Conservation (phyloP, 92 coral and sea anemone genomes). For the Anthopleura xanthogrammica region DNA sequence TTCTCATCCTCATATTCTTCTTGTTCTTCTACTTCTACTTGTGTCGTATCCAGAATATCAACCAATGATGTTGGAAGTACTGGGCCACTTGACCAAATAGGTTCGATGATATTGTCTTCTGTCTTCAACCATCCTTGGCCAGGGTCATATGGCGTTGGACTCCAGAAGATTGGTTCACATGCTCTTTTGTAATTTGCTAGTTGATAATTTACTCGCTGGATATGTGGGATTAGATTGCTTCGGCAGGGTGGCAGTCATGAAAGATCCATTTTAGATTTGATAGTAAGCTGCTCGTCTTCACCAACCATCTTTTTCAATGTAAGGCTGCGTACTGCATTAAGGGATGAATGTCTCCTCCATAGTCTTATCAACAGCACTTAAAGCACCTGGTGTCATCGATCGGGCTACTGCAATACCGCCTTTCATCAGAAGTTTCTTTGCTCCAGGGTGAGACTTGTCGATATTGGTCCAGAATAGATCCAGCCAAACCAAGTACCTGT, state of each 20-base stretch:
- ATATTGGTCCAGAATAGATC: too few relatives aligned
- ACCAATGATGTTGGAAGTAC: conserved; percentile 41
- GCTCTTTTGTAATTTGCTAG: conserved; percentile 51
- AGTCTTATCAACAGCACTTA: too few relatives aligned
- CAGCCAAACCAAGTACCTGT: too few relatives aligned
- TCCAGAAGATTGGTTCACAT: conserved; percentile 32
- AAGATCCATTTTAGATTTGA: conserved; percentile 19
- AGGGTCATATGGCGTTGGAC: conserved; percentile 36
- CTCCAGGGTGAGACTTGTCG: too few relatives aligned
- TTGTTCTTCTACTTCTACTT: not conserved
- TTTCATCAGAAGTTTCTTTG: too few relatives aligned
- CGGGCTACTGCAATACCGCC: too few relatives aligned
- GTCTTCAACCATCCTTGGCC: conserved; percentile 43
- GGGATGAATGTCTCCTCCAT: not conserved
- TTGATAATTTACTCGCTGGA: conserved; percentile 39
- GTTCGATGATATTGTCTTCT: conserved; percentile 42
- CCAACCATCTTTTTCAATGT: conserved; percentile 30
- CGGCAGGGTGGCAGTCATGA: conserved; percentile 54
- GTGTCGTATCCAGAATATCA: conserved; percentile 29
- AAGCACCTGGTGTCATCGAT: too few relatives aligned
- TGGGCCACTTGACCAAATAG: conserved; percentile 42
- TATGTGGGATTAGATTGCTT: conserved; percentile 47
- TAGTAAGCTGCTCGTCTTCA: conserved; percentile 8
- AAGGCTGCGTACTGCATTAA: conserved; percentile 11
- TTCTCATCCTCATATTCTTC: not conserved